Conservation (phyloP, 1,140 invertebrate species). For the Eriocheir sinensis region DNA sequence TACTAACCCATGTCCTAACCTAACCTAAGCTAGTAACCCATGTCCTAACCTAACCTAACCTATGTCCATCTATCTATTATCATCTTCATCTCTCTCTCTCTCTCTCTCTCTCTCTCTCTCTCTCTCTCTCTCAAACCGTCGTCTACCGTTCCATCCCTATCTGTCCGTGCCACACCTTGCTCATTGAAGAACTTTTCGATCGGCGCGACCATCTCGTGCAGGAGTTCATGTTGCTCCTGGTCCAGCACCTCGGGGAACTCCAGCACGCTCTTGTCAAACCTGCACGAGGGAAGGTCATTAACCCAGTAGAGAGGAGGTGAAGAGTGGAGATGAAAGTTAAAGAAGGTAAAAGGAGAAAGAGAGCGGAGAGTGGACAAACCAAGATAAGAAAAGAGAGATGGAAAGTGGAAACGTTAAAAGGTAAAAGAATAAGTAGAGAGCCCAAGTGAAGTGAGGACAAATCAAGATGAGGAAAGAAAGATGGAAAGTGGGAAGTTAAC, state of each 20-base stretch:
- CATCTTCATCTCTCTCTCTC: too few relatives aligned
- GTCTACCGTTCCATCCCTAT: too few relatives aligned
- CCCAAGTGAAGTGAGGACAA: not conserved
- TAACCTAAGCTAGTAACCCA: too few relatives aligned
- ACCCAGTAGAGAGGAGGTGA: too few relatives aligned
- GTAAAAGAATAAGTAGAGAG: not conserved
- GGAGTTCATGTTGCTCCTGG: slow-evolving; percentile 91
- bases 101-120: too few relatives aligned
- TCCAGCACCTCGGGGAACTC: slow-evolving; percentile 91
- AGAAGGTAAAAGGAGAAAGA: not conserved
- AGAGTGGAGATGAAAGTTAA: not conserved
- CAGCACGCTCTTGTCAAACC: slow-evolving; percentile 85
- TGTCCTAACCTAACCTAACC: too few relatives aligned
- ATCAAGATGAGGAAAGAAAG: not conserved
- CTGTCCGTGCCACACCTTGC: too few relatives aligned
- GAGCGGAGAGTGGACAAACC: not conserved
- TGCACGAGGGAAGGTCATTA: not conserved
- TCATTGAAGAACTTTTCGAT: slow-evolving; percentile 94
- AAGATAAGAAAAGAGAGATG: not conserved
- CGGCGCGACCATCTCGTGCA: slow-evolving; percentile 92
- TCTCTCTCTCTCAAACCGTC: too few relatives aligned
- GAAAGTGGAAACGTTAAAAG: not conserved
- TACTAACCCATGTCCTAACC: too few relatives aligned
- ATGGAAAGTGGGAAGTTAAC: too few relatives aligned
- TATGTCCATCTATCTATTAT: too few relatives aligned